Percentiles rank a stretch among this genome's conserved stretches.
Conservation (phyloP, 2,888 invertebrate species). For the Belgica antarctica region DNA sequence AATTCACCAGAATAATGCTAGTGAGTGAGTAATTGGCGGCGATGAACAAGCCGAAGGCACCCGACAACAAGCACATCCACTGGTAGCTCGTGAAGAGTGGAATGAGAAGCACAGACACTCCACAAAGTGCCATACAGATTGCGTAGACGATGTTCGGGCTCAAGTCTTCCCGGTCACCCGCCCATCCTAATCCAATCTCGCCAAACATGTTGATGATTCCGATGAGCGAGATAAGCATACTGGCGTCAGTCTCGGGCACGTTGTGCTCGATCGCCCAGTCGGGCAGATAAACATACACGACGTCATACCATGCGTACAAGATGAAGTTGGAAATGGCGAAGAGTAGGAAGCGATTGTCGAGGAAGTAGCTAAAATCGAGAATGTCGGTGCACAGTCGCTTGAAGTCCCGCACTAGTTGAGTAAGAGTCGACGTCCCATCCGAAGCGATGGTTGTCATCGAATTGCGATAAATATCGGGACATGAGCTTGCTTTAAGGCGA, state of each 20-base stretch:
- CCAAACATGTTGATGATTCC: slow-evolving; percentile 86
- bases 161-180: slow-evolving; percentile 76
- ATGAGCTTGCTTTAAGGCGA: slow-evolving; percentile 78
- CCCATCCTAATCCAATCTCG: slow-evolving; percentile 82
- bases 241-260: slow-evolving; percentile 68
- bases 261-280: slow-evolving; percentile 75
- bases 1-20: slow-evolving; percentile 83
- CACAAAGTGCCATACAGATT: slow-evolving; percentile 71
- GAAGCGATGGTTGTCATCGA: slow-evolving; percentile 83
- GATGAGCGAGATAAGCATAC: slow-evolving; percentile 81
- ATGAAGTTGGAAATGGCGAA: slow-evolving; percentile 87
- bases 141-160: slow-evolving; percentile 79
- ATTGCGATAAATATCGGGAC: slow-evolving; percentile 85
- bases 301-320: slow-evolving; percentile 89
- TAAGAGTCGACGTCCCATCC: slow-evolving; percentile 60
- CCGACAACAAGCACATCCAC: slow-evolving; percentile 64
- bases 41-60: slow-evolving; percentile 84
- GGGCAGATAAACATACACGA: slow-evolving; percentile 86
- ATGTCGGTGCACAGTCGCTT: slow-evolving; percentile 75
- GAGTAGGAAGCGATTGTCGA: slow-evolving; percentile 68
- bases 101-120: slow-evolving; percentile 64
- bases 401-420: slow-evolving; percentile 72
- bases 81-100: slow-evolving; percentile 58
- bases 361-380: slow-evolving; percentile 77
- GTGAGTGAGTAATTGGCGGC: slow-evolving; percentile 91